Evolutionary conservation across 2,888 invertebrate species (phyloP), one percentile per base, ranked within the genome.

Genomic region (Ariolimax columbianus): DNA sequence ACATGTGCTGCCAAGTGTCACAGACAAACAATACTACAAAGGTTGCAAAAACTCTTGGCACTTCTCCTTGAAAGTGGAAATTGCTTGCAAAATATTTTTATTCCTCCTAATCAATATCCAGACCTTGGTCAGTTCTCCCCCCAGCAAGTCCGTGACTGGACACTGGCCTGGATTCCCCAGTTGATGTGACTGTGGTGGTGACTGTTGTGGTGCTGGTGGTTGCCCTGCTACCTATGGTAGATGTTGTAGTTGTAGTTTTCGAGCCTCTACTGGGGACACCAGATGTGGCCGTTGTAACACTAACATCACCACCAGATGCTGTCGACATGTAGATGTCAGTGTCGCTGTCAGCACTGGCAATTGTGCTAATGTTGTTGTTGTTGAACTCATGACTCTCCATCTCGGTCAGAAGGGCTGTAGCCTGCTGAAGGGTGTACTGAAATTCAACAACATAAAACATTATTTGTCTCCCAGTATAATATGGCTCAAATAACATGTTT

Each of bases 401-500:
- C 86, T 94, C 94, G 17, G 93, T 93, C 70, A 95, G 90, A 73
- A 95, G 88, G n/a, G 94, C 94, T 72, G 94, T 94, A 63, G 95
- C 95, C 88, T 94, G 94, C n/a, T 93, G 94, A 87, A 95, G 90
- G 0, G 95, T 95, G 83, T 94, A 93, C 94, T 94, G 89, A 63
- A 89, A 85, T 38, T 75, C 2, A 26, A 63, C 3, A 23, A 55
- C 3, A 55, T n/a, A n/a, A n/a, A n/a, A n/a, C n/a, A n/a, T n/a
- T n/a, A n/a, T n/a, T n/a, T n/a, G n/a, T n/a, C n/a, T n/a, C n/a
- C n/a, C n/a, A n/a, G n/a, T n/a, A n/a, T n/a, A n/a, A n/a, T n/a
- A n/a, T n/a, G n/a, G n/a, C n/a, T n/a, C n/a, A n/a, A n/a, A n/a
- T n/a, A n/a, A n/a, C n/a, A n/a, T n/a, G n/a, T n/a, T n/a, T n/a